phyloP scores from a whole-genome alignment of 2,797 vertebrate genomes.

The Betta splendens region DNA sequence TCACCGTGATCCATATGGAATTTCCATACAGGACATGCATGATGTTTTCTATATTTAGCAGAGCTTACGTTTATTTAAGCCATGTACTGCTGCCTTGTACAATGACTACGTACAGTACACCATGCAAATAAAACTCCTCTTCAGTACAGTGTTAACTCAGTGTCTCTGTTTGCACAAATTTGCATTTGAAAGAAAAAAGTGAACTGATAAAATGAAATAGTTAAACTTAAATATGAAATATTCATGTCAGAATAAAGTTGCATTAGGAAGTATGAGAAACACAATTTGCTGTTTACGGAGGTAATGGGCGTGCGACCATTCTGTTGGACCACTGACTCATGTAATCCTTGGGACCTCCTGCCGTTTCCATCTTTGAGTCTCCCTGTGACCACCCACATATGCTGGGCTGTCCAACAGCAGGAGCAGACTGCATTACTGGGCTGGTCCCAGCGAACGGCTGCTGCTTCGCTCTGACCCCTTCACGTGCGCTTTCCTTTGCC shows the following conservation, averaged over 20 bases:
- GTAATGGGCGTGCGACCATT: slow-evolving; percentile 29
- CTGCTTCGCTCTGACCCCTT: slow-evolving; percentile 51
- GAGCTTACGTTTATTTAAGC: slow-evolving; percentile 37
- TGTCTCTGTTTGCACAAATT: too few species aligned
- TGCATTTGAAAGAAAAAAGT: neutral
- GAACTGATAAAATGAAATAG: too few species aligned
- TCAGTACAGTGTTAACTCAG: neutral
- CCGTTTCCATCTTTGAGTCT: slow-evolving; percentile 55
- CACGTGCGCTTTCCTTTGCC: slow-evolving; percentile 17
- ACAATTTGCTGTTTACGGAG: slow-evolving; percentile 18
- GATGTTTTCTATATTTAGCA: slow-evolving; percentile 41
- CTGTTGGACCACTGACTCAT: slow-evolving; percentile 33
- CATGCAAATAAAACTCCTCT: neutral
- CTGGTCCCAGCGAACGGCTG: slow-evolving; percentile 56
- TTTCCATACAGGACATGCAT: slow-evolving; percentile 49
- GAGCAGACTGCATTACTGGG: slow-evolving; percentile 58
- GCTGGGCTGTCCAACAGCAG: slow-evolving; percentile 54
- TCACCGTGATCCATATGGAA: slow-evolving; percentile 68
- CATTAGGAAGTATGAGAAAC: too few species aligned
- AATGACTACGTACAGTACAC: neutral
- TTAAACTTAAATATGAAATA: too few species aligned
- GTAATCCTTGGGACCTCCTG: slow-evolving; percentile 56
- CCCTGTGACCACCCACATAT: slow-evolving; percentile 36
- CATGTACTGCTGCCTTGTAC: slow-evolving; percentile 23
- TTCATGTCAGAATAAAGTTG: neutral